These are phyloP conservation scores for Hirtodrosophila histrioides DNA, from an alignment of 2,888 invertebrate species.

Conservation along the genomic window DNA sequence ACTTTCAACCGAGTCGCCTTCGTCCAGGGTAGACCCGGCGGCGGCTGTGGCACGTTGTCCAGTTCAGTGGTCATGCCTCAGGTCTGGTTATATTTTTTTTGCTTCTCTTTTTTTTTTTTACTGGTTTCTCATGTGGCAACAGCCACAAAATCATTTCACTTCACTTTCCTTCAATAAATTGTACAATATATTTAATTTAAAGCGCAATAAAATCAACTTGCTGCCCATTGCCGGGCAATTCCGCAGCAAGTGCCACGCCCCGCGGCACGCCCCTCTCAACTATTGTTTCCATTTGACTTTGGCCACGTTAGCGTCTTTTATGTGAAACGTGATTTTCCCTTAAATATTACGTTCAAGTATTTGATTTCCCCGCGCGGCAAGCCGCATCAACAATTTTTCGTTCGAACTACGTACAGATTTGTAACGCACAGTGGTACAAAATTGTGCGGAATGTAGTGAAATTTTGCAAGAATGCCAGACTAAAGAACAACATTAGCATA, in stretches of 20 bases:
- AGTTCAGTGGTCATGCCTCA: conserved; percentile 69
- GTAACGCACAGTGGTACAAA: conserved; percentile 28
- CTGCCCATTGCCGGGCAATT: conserved; percentile 50
- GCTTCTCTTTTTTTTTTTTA: background rate
- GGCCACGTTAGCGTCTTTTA: conserved; percentile 76
- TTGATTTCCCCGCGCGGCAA: conserved; percentile 43
- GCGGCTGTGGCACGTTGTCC: conserved; percentile 56
- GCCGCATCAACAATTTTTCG: conserved; percentile 40
- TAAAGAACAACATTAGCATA: no score
- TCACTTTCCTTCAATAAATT: conserved; percentile 74
- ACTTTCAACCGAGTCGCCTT: conserved; percentile 40
- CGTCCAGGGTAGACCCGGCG: conserved; percentile 38
- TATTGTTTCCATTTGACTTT: conserved; percentile 68
- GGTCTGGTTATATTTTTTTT: conserved; percentile 8
- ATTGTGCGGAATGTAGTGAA: no score
- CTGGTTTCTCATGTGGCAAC: conserved; percentile 15
- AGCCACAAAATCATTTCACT: conserved; percentile 68
- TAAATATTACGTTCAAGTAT: conserved; percentile 60
- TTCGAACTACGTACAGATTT: conserved; percentile 13
- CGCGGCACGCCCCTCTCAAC: conserved; percentile 27
- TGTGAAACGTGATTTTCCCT: conserved; percentile 74
- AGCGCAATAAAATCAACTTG: conserved; percentile 76
- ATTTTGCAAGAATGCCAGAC: no score
- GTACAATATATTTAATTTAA: conserved; percentile 77
- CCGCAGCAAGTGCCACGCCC: conserved; percentile 48